Percentiles rank a stretch among this genome's conserved stretches.
Evolutionary conservation across 2,113 vertebrate species (phyloP).

Genomic region (Tinamus guttatus): DNA sequence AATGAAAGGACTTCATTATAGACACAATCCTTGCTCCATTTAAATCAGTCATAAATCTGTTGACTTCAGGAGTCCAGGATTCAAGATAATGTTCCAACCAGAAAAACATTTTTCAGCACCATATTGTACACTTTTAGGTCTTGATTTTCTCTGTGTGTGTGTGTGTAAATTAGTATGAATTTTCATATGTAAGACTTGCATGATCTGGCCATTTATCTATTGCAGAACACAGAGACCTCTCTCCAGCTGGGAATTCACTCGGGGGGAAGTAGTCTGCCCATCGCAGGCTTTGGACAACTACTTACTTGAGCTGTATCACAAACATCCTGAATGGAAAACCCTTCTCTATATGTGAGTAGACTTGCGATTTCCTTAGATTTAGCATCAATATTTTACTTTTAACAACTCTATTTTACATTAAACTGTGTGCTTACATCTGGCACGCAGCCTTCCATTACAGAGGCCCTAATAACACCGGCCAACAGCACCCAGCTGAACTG

Average conservation of each 20-base stretch:
- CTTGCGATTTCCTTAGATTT: not conserved
- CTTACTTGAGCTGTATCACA: not conserved
- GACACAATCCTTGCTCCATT: not conserved
- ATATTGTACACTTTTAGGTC: not conserved
- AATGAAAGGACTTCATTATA: slow-evolving; percentile 56
- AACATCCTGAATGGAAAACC: not conserved
- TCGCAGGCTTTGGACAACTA: not conserved
- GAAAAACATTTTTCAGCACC: not conserved
- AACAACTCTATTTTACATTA: not conserved
- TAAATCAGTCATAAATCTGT: not conserved
- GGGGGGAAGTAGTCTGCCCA: not conserved
- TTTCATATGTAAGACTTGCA: not conserved
- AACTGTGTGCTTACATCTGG: not conserved
- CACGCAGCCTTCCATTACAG: rapidly evolving
- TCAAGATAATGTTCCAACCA: not conserved
- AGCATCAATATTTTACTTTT: not conserved
- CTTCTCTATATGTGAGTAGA: not conserved
- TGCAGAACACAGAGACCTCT: not conserved
- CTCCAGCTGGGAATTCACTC: not conserved
- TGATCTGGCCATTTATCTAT: rapidly evolving
- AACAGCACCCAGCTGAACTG: not conserved
- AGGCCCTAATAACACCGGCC: not conserved
- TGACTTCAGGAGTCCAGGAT: slow-evolving; percentile 13
- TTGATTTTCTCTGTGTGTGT: not conserved
- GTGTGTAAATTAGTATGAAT: not conserved